A percentile compares a stretch with the other conserved stretches of the same genome.
phyloP scores from a whole-genome alignment of 2,797 vertebrate genomes.

The Myotis myotis region DNA sequence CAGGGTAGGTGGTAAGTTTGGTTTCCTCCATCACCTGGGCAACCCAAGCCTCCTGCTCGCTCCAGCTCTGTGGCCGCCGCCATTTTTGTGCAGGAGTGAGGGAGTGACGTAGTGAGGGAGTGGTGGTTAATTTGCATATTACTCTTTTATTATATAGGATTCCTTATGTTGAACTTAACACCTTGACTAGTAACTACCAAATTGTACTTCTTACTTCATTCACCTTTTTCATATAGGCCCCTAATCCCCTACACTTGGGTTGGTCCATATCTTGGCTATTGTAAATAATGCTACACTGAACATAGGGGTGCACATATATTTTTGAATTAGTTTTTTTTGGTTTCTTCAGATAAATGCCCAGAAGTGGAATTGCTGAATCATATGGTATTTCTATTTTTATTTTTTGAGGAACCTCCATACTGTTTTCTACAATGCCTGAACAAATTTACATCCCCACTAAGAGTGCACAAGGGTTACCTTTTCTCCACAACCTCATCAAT shows the following conservation, averaged over 20 bases:
- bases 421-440: neutral
- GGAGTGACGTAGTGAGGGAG: no score
- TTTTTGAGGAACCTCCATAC: neutral
- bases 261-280: neutral
- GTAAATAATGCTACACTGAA: neutral
- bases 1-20: no score
- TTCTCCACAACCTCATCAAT: neutral
- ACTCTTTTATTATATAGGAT: no score
- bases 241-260: neutral
- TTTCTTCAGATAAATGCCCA: neutral
- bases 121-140: no score
- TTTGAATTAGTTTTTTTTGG: neutral
- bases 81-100: no score
- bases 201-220: neutral
- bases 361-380: neutral
- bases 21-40: no score
- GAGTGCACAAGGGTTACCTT: neutral
- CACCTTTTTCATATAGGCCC: neutral
- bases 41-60: no score
- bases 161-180: neutral
- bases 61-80: no score
- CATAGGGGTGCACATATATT: neutral
- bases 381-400: neutral
- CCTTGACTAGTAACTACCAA: neutral
- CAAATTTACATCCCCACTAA: neutral